Evolutionary conservation across 2,113 vertebrate genomes (phyloP).

Genomic region (Hemiscyllium ocellatum): DNA sequence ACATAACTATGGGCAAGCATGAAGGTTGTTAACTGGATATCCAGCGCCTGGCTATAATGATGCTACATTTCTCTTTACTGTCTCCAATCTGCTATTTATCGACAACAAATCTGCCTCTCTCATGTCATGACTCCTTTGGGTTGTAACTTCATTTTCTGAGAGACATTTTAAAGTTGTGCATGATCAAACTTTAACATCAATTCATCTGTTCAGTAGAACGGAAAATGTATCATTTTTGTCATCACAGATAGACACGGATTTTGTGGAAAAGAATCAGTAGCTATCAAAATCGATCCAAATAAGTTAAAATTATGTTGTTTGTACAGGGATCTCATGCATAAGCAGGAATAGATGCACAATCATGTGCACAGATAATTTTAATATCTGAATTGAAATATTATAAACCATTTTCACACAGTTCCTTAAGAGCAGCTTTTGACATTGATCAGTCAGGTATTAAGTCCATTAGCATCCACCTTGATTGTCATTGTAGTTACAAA

Average conservation of each 20-base stretch:
- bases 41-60: neutral
- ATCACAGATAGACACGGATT: neutral
- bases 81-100: neutral
- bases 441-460: constrained; percentile 31
- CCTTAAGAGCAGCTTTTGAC: constrained; percentile 16
- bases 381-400: neutral
- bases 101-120: neutral
- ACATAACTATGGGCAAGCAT: neutral
- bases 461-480: neutral
- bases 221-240: neutral
- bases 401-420: neutral
- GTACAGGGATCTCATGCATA: neutral
- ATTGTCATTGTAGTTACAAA: constrained; percentile 7
- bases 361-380: neutral
- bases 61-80: neutral
- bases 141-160: neutral
- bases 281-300: neutral
- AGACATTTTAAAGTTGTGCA: neutral
- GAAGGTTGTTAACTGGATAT: neutral
- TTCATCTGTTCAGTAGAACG: neutral
- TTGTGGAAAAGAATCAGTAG: neutral
- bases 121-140: neutral
- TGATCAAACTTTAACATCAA: neutral
- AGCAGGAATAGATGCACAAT: neutral
- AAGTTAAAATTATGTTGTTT: neutral